A percentile compares a stretch with the other conserved stretches of the same genome.
These are phyloP conservation scores for Clarias gariepinus DNA, from an alignment of 2,113 vertebrate genomes.

Conservation along the genomic window DNA sequence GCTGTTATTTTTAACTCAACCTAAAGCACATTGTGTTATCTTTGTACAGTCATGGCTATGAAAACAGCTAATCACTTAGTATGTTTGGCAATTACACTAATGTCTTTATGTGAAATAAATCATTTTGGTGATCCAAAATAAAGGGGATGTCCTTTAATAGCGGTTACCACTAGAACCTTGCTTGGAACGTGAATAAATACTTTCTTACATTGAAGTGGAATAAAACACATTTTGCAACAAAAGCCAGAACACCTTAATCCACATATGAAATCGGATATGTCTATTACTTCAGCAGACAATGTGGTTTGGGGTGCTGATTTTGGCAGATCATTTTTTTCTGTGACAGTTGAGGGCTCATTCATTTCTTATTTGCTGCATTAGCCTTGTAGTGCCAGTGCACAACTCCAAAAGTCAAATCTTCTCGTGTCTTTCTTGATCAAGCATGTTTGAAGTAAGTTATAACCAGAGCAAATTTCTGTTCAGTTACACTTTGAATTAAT, in stretches of 20 bases:
- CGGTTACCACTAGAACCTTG: background rate
- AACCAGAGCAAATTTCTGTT: background rate
- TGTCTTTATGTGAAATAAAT: background rate
- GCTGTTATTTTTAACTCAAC: background rate
- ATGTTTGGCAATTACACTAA: background rate
- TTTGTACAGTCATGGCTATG: background rate
- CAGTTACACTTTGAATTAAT: background rate
- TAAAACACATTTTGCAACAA: background rate
- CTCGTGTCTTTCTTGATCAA: slow-evolving; percentile 9
- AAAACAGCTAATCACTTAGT: slow-evolving; percentile 6
- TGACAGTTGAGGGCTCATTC: background rate
- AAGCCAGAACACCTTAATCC: slow-evolving; percentile 9
- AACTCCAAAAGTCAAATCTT: slow-evolving; percentile 8
- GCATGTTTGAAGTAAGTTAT: background rate
- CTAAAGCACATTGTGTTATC: background rate
- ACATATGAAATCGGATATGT: background rate
- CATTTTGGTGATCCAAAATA: background rate
- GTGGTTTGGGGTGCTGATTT: slow-evolving; percentile 15
- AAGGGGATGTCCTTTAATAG: background rate
- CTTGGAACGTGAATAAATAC: background rate
- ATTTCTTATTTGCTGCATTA: background rate
- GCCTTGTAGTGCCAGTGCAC: slow-evolving; percentile 20
- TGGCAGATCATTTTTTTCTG: background rate
- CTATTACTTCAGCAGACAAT: slow-evolving; percentile 9
- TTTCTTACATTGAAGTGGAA: background rate